phyloP scores from a whole-genome alignment of 2,888 invertebrate genomes.

The Luperina testacea region DNA sequence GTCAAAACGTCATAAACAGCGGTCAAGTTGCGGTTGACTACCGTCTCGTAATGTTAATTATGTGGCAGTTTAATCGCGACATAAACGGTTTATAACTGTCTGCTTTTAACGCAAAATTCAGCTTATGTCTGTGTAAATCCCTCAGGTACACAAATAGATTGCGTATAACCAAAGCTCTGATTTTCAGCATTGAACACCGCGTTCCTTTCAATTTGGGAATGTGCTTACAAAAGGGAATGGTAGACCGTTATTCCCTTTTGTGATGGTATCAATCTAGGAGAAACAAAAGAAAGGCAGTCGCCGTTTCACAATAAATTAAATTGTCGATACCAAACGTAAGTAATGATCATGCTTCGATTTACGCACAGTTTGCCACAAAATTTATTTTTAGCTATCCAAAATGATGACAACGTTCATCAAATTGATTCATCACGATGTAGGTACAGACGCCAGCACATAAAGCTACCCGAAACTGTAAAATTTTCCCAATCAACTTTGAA shows the following conservation, averaged over 20 bases:
- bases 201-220: constrained; percentile 67
- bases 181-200: constrained; percentile 61
- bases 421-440: constrained; percentile 27
- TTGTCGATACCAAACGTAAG: constrained; percentile 58
- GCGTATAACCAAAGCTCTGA: constrained; percentile 58
- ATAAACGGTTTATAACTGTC: constrained; percentile 30
- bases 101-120: constrained; percentile 35
- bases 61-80: constrained; percentile 14
- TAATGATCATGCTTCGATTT: constrained; percentile 50
- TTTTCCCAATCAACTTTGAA: no score
- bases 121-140: constrained; percentile 38
- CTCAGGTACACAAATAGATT: constrained; percentile 56
- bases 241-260: constrained; percentile 63
- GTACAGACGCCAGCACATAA: no score
- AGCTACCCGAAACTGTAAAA: no score
- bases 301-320: constrained; percentile 66
- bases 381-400: constrained; percentile 24
- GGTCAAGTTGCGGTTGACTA: constrained; percentile 32
- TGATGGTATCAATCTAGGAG: constrained; percentile 64
- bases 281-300: constrained; percentile 63
- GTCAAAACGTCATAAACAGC: constrained; percentile 53
- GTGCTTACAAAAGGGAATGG: constrained; percentile 68
- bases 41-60: constrained; percentile 35
- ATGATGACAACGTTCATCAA: constrained; percentile 33
- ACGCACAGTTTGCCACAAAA: constrained; percentile 48